phyloP scores from a whole-genome alignment of 1,140 invertebrate genomes.

The Drosophila nasuta region DNA sequence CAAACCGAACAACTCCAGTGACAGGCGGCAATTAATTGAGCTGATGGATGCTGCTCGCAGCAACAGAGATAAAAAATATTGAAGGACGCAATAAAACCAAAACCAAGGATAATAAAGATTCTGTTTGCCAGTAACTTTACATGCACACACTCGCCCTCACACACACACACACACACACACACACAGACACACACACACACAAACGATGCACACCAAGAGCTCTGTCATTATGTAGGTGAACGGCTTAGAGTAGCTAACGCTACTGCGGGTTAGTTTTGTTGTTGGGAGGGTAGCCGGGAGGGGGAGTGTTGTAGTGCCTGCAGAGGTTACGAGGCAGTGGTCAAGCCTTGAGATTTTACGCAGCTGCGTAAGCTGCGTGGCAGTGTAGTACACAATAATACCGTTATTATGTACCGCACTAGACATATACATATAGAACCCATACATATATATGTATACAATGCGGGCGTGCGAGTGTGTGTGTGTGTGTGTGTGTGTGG shows the following conservation, averaged over 20 bases:
- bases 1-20: slow-evolving; percentile 35
- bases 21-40: slow-evolving; percentile 46
- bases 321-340: slow-evolving; percentile 64
- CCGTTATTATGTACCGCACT: slow-evolving; percentile 70
- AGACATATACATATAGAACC: not conserved
- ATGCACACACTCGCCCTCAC: not conserved
- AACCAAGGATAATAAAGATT: slow-evolving; percentile 39
- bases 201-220: not conserved
- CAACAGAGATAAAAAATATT: slow-evolving; percentile 35
- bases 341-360: slow-evolving; percentile 79
- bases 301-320: slow-evolving; percentile 15
- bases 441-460: slow-evolving; percentile 11
- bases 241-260: slow-evolving; percentile 30
- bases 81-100: slow-evolving; percentile 26
- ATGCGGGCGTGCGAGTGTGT: slow-evolving; percentile 27
- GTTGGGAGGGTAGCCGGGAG: not conserved
- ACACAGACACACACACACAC: not conserved
- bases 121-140: slow-evolving; percentile 7
- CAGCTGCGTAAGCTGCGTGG: slow-evolving; percentile 74
- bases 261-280: slow-evolving; percentile 25
- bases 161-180: not conserved
- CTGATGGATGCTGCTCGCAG: slow-evolving; percentile 19
- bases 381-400: slow-evolving; percentile 66
- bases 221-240: slow-evolving; percentile 34
- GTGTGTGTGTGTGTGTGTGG: slow-evolving; percentile 42